A percentile compares a stretch with the other conserved stretches of the same genome.
These are phyloP conservation scores for Agrotis ipsilon DNA, from an alignment of 2,888 invertebrate species.

Conservation along the genomic window DNA sequence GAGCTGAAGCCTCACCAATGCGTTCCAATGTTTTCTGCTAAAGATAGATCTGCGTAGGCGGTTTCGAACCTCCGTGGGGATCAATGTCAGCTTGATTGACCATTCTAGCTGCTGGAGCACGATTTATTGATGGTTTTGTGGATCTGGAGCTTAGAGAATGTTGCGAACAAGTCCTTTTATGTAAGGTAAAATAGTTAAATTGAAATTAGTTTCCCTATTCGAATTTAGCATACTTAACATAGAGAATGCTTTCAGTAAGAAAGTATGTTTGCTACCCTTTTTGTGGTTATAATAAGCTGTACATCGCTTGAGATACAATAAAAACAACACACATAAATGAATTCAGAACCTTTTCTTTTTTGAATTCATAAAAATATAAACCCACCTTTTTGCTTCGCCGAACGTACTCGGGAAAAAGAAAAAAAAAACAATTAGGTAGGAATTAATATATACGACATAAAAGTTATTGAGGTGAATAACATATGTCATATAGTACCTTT, in stretches of 20 bases:
- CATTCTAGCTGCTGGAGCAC: background rate
- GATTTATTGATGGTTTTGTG: constrained; percentile 14
- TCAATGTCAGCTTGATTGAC: constrained; percentile 42
- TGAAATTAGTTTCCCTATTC: background rate
- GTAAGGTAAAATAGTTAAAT: background rate
- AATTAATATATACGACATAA: background rate
- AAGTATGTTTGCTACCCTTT: too few species aligned
- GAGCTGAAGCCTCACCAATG: background rate
- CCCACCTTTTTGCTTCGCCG: too few species aligned
- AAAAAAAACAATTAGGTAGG: background rate
- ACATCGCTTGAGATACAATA: too few species aligned
- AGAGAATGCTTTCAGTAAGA: too few species aligned
- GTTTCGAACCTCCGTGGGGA: constrained; percentile 19
- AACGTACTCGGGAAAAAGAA: too few species aligned
- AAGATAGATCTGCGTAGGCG: constrained; percentile 40
- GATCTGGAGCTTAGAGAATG: background rate
- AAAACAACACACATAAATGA: too few species aligned
- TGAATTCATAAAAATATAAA: too few species aligned
- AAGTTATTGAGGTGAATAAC: too few species aligned
- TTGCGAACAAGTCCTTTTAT: constrained; percentile 3
- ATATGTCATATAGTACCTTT: background rate
- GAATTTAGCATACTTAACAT: too few species aligned
- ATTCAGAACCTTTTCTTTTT: too few species aligned
- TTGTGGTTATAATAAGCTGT: too few species aligned
- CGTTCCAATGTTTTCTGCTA: constrained; percentile 1